These are phyloP conservation scores for Antitype chi DNA, from an alignment of 2,888 invertebrate species.

Conservation along the genomic window DNA sequence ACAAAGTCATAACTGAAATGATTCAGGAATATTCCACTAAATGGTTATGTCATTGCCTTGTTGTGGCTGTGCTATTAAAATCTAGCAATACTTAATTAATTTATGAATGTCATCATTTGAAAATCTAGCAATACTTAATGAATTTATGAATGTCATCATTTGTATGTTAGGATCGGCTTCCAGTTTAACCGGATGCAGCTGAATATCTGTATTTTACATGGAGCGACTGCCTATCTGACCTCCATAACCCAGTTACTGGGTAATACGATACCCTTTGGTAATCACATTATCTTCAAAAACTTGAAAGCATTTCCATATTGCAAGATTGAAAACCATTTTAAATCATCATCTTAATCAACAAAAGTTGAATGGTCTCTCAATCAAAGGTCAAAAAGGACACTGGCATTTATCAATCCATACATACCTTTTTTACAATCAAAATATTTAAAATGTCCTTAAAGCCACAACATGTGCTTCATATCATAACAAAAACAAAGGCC, in stretches of 20 bases:
- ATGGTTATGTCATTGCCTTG: background rate
- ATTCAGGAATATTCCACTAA: background rate
- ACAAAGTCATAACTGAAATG: background rate
- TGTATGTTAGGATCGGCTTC: too few species aligned
- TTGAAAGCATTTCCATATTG: background rate
- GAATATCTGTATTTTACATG: too few species aligned
- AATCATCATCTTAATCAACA: background rate
- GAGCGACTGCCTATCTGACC: too few species aligned
- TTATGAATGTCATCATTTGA: too few species aligned
- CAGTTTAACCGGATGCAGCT: too few species aligned
- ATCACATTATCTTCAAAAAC: too few species aligned
- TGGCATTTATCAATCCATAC: background rate
- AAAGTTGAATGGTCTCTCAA: background rate
- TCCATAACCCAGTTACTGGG: too few species aligned
- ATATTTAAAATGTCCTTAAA: background rate
- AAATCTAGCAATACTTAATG: too few species aligned
- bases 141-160: too few species aligned
- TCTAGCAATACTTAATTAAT: background rate
- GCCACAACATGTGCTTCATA: background rate
- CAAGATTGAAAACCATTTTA: background rate
- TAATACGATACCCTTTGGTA: too few species aligned
- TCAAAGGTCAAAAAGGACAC: background rate
- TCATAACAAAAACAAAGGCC: conserved; percentile 20
- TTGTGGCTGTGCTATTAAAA: background rate
- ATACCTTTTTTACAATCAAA: background rate